Base-by-base conservation (phyloP, 2,113 vertebrate genomes). In the Irena cyanogastra region DNA sequence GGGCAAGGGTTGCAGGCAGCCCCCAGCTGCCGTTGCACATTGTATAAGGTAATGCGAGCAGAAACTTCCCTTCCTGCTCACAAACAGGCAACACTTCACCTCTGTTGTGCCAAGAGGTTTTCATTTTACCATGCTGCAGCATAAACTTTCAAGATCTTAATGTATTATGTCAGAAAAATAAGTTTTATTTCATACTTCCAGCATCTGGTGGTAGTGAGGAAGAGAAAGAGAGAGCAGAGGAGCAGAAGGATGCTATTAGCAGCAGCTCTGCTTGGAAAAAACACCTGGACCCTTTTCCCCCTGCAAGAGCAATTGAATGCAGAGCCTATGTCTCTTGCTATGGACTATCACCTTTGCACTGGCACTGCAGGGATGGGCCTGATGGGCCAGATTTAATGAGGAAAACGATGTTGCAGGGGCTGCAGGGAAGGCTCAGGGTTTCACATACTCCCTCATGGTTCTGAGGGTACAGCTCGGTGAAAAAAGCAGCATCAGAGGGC, bases 271-370 rank as follows among this genome's bases (percentile, higher is more conserved):
- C 42, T 83, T 44, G 47, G 11, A 22, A 68, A 60, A 71, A 85
- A 50, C 52, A 39, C n/a, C 13, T 52, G 56, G 57, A 59, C 33
- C 41, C 77, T 90, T 78, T 56, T 17, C 4, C 13, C 75, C 39
- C 27, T 78, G 94, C 91, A 96, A 97, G 95, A 98, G 71, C 93
- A 95, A 95, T 82, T 84, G 91, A 97, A 96, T 96, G 97, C 96
- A 98, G 97, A 98, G 96, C 95, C 97, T 98, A 96, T 97, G 97
- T 97, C 97, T 95, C 87, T 98, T 97, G 87, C 42, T 93, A 81
- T 87, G 72, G 96, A 90, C 90, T 95, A 95, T 95, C 97, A 97
- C 94, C 95, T 93, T 98, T 95, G 75, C 74, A 71, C 95, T 95
- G 98, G 95, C 95, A 88, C 92, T 97, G 84, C 94, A 90, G 87